Evolutionary conservation across 2,888 invertebrate genomes (phyloP), one percentile per base, ranked within the genome.

Genomic region (Erynnis tages): DNA sequence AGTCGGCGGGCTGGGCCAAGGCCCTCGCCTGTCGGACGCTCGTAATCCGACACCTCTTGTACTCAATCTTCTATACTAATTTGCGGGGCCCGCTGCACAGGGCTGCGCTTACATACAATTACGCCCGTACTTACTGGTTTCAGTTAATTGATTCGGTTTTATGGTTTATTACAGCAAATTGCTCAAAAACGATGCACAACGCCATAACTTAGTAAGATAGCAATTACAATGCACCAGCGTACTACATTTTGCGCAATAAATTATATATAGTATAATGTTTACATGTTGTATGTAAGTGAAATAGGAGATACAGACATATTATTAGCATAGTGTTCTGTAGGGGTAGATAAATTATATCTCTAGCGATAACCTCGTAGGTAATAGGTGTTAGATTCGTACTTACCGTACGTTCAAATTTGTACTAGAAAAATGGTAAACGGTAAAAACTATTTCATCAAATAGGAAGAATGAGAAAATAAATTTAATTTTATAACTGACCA

Each of bases 41-140:
- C 63, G 85, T 76, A 84, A 86, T 76, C 77, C 67, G 78, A 86
- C 74, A 83, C 85, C 79, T 78, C 76, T 76, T 83, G 82, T 82
- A 77, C 78, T 79, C 73, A 79, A 82, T 83, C 79, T 77, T 77
- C 78, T 70, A 74, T 77, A 79, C 79, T 80, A 82, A 85, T 83
- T 85, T 75, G 82, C 81, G 63, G 67, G 69, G 66, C 60, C 53
- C 48, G 48, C 60, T 55, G 38, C 37, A 21, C 65, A 82, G 82
- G 84, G 84, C 44, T 84, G 76, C 43, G 53, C 35, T 48, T 40
- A 40, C 34, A 13, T 23, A 43, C 27, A 41, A 49, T 49, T 49
- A 49, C 41, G 30, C 30, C 8, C 16, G 16, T 14, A 11, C 16
- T 32, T 40, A 38, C 47, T 29, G 47, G 48, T 34, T 25, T 25